Percentiles rank a stretch among this genome's conserved stretches.
These are phyloP conservation scores for Anastrepha obliqua DNA, from an alignment of 1,140 invertebrate species.

Conservation along the genomic window DNA sequence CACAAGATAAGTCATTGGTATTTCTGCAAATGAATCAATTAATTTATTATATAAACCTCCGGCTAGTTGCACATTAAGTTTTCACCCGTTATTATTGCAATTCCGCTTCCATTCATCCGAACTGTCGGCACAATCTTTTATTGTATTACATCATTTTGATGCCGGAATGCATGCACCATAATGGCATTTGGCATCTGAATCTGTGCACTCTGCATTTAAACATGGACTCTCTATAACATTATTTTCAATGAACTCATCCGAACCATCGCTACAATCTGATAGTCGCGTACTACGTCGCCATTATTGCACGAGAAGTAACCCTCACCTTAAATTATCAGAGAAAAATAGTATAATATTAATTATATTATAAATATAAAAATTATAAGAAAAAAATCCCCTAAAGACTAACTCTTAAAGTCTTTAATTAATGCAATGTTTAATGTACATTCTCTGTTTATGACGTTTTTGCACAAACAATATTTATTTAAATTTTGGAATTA, in stretches of 20 bases:
- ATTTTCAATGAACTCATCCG: conserved; percentile 77
- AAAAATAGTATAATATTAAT: too few relatives aligned
- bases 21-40: not conserved
- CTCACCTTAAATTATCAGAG: not conserved
- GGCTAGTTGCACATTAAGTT: not conserved
- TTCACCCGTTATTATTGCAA: not conserved
- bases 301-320: conserved; percentile 61
- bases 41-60: too few relatives aligned
- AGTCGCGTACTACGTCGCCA: conserved; percentile 41
- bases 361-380: too few relatives aligned
- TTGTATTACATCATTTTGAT: conserved; percentile 77
- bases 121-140: conserved; percentile 79
- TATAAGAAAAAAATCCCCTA: too few relatives aligned
- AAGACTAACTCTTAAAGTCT: too few relatives aligned
- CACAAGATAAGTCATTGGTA: conserved; percentile 60
- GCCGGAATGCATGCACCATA: conserved; percentile 78
- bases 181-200: conserved; percentile 75
- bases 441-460: too few relatives aligned
- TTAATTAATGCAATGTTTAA: too few relatives aligned
- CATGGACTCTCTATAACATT: conserved; percentile 54
- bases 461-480: too few relatives aligned
- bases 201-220: conserved; percentile 69
- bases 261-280: conserved; percentile 76
- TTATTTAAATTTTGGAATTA: too few relatives aligned
- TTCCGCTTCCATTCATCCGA: conserved; percentile 79